These are phyloP conservation scores for Sterna hirundo DNA, from an alignment of 2,113 vertebrate species.

Conservation along the genomic window DNA sequence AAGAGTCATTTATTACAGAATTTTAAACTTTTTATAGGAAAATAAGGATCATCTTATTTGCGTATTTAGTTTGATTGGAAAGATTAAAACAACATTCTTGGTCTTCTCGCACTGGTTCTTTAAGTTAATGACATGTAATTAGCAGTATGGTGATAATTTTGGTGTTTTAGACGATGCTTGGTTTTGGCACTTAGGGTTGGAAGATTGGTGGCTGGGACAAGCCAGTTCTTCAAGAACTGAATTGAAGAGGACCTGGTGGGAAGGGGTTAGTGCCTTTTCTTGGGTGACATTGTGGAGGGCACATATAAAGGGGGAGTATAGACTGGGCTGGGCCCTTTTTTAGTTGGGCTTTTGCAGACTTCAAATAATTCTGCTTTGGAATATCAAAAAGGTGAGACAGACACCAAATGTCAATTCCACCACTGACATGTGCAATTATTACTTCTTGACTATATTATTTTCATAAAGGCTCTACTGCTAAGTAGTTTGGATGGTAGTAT, in stretches of 20 bases:
- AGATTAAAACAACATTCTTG: background rate
- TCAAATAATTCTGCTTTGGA: background rate
- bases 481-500: background rate
- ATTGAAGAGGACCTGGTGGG: background rate
- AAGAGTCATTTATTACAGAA: background rate
- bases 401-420: background rate
- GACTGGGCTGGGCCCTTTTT: background rate
- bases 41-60: background rate
- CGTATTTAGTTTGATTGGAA: background rate
- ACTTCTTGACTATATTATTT: background rate
- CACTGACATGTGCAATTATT: fast-evolving
- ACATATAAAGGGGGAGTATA: background rate
- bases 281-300: background rate
- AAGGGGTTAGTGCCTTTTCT: background rate
- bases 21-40: background rate
- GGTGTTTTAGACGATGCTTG: background rate
- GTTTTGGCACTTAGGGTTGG: background rate
- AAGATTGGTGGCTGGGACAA: background rate
- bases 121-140: background rate
- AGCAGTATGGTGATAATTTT: background rate
- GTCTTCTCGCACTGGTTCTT: background rate
- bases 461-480: background rate
- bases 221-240: background rate
- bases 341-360: background rate
- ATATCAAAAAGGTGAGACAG: background rate